A percentile compares a stretch with the other conserved stretches of the same genome.
Conservation (phyloP, 1,140 invertebrate genomes). For the Drosophila chauvacae region DNA sequence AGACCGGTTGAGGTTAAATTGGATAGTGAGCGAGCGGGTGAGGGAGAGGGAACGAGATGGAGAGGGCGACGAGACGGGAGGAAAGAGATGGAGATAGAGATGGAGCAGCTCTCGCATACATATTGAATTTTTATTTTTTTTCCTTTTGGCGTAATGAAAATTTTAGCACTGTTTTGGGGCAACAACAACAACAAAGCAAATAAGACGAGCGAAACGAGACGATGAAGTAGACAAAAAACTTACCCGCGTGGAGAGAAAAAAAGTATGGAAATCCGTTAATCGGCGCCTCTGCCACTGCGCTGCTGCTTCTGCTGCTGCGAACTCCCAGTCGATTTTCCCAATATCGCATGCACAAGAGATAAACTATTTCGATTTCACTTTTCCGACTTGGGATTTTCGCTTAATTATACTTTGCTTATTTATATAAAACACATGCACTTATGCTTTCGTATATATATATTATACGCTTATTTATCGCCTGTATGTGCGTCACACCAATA, state of each 20-base stretch:
- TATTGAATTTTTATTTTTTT: conserved; percentile 66
- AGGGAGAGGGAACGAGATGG: conserved; percentile 19
- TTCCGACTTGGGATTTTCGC: conserved; percentile 34
- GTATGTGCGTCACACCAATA: conserved; percentile 66
- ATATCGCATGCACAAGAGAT: conserved; percentile 36
- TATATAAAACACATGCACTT: conserved; percentile 47
- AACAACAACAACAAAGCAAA: neutral
- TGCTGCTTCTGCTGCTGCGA: conserved; percentile 37
- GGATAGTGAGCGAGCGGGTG: conserved; percentile 61
- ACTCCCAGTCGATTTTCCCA: conserved; percentile 59
- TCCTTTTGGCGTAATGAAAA: conserved; percentile 71
- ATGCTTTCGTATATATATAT: conserved; percentile 31
- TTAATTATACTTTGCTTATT: conserved; percentile 51
- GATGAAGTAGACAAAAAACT: conserved; percentile 35
- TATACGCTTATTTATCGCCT: conserved; percentile 34
- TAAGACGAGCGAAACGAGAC: neutral
- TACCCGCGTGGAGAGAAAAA: conserved; percentile 68
- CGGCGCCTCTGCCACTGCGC: conserved; percentile 35
- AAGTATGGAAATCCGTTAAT: conserved; percentile 72
- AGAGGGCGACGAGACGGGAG: neutral
- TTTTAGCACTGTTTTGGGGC: conserved; percentile 63
- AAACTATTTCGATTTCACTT: conserved; percentile 66
- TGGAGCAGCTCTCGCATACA: conserved; percentile 65
- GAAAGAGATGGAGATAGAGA: conserved; percentile 27
- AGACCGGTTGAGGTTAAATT: conserved; percentile 83